A percentile compares a stretch with the other conserved stretches of the same genome.
These are phyloP conservation scores for Medauroidea extradentata DNA, from an alignment of 1,140 invertebrate species.

Conservation along the genomic window DNA sequence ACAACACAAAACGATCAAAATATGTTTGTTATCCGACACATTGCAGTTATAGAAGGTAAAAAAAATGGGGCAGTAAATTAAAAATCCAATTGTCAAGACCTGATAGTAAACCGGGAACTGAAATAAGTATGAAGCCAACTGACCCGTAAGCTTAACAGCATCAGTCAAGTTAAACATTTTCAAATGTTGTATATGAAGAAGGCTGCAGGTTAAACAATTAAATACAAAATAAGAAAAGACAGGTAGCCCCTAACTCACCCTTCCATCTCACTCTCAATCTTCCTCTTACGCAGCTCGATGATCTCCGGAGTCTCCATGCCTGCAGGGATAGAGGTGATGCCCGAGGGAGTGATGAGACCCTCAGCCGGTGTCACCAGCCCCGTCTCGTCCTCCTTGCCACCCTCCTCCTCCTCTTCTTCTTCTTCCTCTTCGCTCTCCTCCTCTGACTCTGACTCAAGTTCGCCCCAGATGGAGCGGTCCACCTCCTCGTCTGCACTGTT, in stretches of 20 bases:
- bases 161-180: too few relatives aligned
- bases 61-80: too few relatives aligned
- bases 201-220: too few relatives aligned
- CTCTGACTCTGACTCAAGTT: slow-evolving; percentile 93
- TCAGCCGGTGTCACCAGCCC: slow-evolving; percentile 77
- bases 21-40: too few relatives aligned
- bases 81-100: too few relatives aligned
- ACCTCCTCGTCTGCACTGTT: slow-evolving; percentile 78
- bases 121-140: too few relatives aligned
- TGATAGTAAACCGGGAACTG: too few relatives aligned
- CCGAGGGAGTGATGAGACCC: slow-evolving; percentile 91
- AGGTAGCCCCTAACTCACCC: slow-evolving; percentile 52
- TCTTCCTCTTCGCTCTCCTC: slow-evolving; percentile 85
- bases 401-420: slow-evolving; percentile 72
- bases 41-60: too few relatives aligned
- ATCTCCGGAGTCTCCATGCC: slow-evolving; percentile 97
- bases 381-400: slow-evolving; percentile 56
- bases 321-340: slow-evolving; percentile 89
- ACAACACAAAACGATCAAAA: too few relatives aligned
- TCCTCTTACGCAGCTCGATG: slow-evolving; percentile 95
- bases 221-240: too few relatives aligned
- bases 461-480: slow-evolving; percentile 93
- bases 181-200: too few relatives aligned
- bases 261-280: slow-evolving; percentile 96
- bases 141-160: too few relatives aligned